phyloP scores from a whole-genome alignment of 2,113 vertebrate species.

The Apodemus sylvaticus region DNA sequence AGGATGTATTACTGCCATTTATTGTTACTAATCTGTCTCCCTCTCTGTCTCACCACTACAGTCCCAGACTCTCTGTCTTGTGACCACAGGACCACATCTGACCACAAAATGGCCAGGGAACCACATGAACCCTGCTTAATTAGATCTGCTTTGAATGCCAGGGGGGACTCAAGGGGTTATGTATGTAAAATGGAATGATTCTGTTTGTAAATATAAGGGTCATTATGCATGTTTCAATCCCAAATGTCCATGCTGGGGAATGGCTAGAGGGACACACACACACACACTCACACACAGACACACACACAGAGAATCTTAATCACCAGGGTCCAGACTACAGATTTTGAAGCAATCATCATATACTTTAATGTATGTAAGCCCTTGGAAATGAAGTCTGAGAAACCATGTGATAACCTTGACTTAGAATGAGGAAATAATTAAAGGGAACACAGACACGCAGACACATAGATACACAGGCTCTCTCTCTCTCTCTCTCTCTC shows the following conservation, averaged over 20 bases:
- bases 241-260: background rate
- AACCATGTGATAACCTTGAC: background rate
- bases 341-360: background rate
- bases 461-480: background rate
- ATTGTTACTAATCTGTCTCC: background rate
- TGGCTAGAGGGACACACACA: background rate
- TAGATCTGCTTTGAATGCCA: background rate
- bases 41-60: background rate
- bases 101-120: background rate
- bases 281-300: background rate
- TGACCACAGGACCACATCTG: background rate
- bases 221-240: background rate
- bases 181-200: background rate
- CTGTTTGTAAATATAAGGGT: background rate
- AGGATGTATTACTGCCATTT: background rate
- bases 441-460: background rate
- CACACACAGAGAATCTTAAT: background rate
- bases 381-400: background rate
- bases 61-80: background rate
- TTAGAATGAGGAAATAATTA: background rate
- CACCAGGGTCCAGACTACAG: background rate
- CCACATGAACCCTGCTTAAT: background rate
- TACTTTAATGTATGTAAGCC: background rate
- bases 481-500: too few relatives aligned
- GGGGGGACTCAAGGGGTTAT: background rate